These are phyloP conservation scores for Apodemus speciosus DNA, from an alignment of 2,113 vertebrate species.

Conservation along the genomic window DNA sequence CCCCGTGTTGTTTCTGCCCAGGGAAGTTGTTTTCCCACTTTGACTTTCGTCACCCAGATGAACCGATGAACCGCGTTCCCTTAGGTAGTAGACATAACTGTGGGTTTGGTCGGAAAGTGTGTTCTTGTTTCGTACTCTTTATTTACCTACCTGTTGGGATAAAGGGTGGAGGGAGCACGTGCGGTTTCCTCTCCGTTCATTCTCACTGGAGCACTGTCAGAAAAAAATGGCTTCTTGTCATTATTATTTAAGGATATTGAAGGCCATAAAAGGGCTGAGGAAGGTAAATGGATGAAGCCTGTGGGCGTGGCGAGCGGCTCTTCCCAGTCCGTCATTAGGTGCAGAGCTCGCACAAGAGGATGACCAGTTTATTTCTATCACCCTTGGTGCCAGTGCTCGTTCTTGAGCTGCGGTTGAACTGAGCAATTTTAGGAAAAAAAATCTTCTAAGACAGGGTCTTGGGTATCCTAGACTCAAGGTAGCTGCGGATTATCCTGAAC, in stretches of 20 bases:
- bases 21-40: not conserved
- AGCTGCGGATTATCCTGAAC: too few species aligned
- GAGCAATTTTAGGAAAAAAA: not conserved
- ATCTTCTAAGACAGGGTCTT: not conserved
- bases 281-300: not conserved
- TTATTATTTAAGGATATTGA: not conserved
- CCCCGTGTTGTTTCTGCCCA: conserved; percentile 25
- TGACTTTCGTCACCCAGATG: not conserved
- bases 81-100: not conserved
- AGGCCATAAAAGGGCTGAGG: not conserved
- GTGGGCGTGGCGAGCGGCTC: too few species aligned
- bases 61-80: conserved; percentile 34
- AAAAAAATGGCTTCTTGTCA: not conserved
- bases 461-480: not conserved
- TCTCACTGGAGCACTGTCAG: not conserved
- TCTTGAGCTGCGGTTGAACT: not conserved
- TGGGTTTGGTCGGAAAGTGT: conserved; percentile 20
- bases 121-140: conserved; percentile 6
- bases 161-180: not conserved
- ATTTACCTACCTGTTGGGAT: not conserved
- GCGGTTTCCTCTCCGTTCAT: not conserved
- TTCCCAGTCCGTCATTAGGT: not conserved
- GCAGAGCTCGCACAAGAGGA: not conserved
- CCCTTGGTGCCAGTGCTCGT: not conserved
- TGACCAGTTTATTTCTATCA: not conserved